phyloP scores from a whole-genome alignment of 2,797 vertebrate genomes.

The Labeo calbasu region DNA sequence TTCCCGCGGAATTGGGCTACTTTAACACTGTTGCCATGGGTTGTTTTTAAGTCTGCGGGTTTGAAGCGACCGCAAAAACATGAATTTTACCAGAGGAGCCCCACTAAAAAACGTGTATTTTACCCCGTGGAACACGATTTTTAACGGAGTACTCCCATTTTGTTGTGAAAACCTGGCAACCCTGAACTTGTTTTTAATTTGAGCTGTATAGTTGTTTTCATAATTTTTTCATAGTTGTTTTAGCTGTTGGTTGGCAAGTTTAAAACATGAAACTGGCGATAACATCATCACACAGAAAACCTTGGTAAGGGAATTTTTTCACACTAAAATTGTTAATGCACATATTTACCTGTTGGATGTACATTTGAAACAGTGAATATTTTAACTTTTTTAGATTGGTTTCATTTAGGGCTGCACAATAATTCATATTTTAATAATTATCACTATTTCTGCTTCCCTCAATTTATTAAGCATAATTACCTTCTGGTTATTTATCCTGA shows the following conservation, averaged over 20 bases:
- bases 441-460: background rate
- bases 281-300: background rate
- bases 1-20: no score
- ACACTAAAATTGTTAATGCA: background rate
- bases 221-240: background rate
- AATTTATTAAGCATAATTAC: background rate
- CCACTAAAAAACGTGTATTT: no score
- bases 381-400: background rate
- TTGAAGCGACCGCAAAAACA: no score
- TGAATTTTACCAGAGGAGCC: no score
- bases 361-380: background rate
- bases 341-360: background rate
- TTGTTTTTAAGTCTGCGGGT: no score
- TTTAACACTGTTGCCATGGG: no score
- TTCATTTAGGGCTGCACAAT: background rate
- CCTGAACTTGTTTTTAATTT: background rate
- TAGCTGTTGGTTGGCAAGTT: background rate
- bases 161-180: no score
- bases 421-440: background rate
- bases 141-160: no score
- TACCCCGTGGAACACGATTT: no score
- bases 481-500: background rate
- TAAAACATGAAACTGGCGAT: background rate
- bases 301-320: background rate
- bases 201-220: background rate